Evolutionary conservation across 2,113 vertebrate species (phyloP).

Genomic region (Oxyruncus cristatus): DNA sequence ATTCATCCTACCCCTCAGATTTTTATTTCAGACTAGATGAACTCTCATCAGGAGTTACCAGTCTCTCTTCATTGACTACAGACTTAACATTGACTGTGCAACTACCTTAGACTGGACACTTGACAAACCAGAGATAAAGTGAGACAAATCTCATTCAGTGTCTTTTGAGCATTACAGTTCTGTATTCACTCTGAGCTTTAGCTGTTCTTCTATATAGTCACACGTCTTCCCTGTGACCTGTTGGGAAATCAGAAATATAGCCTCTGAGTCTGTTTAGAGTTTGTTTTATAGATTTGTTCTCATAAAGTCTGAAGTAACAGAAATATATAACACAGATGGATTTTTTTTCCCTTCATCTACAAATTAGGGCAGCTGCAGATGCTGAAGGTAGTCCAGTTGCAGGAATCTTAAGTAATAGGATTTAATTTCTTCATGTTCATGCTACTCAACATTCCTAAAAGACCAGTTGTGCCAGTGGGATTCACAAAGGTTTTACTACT

Average conservation of each 20-base stretch:
- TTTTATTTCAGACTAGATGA: neutral
- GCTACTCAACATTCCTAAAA: neutral
- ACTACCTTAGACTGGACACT: neutral
- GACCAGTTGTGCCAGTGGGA: neutral
- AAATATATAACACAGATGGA: neutral
- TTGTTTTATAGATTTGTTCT: neutral
- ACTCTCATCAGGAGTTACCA: neutral
- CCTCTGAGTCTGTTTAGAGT: neutral
- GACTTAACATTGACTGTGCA: neutral
- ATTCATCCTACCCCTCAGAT: neutral
- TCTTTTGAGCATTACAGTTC: neutral
- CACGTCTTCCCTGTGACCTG: neutral
- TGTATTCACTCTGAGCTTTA: neutral
- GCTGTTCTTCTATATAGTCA: neutral
- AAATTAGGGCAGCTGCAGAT: neutral
- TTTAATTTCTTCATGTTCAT: neutral
- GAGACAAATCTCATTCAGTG: neutral
- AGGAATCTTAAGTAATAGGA: neutral
- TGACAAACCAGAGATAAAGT: neutral
- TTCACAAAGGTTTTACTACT: neutral
- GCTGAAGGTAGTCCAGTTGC: neutral
- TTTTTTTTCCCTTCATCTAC: neutral
- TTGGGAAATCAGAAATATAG: neutral
- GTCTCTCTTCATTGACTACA: neutral
- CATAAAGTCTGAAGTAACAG: neutral